A percentile compares a stretch with the other conserved stretches of the same genome.
Conservation (phyloP, 2,888 invertebrate genomes). For the Corbicula japonica region DNA sequence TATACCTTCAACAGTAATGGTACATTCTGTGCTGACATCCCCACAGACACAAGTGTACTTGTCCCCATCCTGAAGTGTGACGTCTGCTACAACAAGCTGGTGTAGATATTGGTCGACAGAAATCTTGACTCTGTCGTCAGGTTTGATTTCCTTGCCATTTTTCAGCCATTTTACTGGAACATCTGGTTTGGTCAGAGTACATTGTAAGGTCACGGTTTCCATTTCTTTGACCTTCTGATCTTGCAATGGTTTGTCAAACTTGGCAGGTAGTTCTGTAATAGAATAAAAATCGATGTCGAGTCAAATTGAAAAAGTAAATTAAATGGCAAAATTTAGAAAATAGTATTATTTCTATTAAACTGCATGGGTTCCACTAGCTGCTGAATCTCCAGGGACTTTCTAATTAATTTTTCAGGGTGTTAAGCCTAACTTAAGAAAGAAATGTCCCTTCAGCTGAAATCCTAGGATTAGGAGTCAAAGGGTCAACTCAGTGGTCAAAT, state of each 20-base stretch:
- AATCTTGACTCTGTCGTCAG: slow-evolving; percentile 92
- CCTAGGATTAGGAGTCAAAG: too few species aligned
- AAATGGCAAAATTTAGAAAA: too few species aligned
- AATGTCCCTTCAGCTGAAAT: too few species aligned
- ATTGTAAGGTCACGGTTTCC: slow-evolving; percentile 87
- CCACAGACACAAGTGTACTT: slow-evolving; percentile 81
- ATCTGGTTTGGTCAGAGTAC: slow-evolving; percentile 88
- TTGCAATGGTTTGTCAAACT: slow-evolving; percentile 74
- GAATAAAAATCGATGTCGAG: slow-evolving; percentile 1
- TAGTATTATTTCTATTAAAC: too few species aligned
- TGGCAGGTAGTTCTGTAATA: slow-evolving; percentile 22
- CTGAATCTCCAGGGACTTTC: too few species aligned
- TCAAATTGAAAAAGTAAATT: too few species aligned
- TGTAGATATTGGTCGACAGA: slow-evolving; percentile 90
- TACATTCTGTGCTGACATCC: slow-evolving; percentile 79
- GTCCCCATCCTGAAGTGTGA: slow-evolving; percentile 79
- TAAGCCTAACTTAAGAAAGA: too few species aligned
- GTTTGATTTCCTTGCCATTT: slow-evolving; percentile 91
- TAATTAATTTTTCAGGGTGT: too few species aligned
- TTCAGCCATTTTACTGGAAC: slow-evolving; percentile 92
- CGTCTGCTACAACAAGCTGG: slow-evolving; percentile 79
- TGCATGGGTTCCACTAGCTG: too few species aligned
- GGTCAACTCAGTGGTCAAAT: too few species aligned
- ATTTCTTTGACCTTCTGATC: slow-evolving; percentile 74
- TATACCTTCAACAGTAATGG: slow-evolving; percentile 82